Conservation (phyloP, 2,113 vertebrate species). For the Bungarus multicinctus region DNA sequence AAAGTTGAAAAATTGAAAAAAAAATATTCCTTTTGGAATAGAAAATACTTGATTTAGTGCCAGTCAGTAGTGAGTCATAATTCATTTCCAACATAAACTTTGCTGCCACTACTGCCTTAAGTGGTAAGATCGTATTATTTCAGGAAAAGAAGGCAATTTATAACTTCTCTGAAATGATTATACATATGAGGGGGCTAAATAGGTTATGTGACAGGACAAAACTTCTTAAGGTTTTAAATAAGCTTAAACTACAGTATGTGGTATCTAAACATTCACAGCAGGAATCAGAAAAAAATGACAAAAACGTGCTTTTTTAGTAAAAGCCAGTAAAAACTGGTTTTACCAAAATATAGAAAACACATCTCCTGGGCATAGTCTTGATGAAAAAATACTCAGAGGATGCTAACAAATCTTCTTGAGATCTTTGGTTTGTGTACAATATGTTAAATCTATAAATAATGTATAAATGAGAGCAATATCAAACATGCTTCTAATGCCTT, state of each 20-base stretch:
- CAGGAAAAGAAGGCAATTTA: not conserved
- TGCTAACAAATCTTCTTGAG: not conserved
- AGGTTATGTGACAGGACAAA: not conserved
- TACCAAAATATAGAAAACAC: not conserved
- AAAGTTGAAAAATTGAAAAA: not conserved
- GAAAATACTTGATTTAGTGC: not conserved
- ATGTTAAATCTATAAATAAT: not conserved
- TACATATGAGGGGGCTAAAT: not conserved
- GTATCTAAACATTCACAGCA: not conserved
- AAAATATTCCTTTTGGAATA: not conserved
- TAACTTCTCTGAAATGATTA: not conserved
- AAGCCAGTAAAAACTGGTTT: not conserved
- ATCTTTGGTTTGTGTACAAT: not conserved
- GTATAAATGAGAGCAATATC: not conserved
- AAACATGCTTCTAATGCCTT: not conserved
- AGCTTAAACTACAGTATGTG: not conserved
- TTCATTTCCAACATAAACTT: not conserved
- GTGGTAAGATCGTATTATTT: not conserved
- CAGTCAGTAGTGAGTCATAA: not conserved
- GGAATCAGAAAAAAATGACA: fast-evolving
- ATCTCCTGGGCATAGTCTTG: not conserved
- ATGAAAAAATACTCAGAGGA: not conserved
- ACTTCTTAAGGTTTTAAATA: not conserved
- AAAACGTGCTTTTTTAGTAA: not conserved
- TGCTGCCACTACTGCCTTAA: not conserved